Evolutionary conservation across 1,140 invertebrate genomes (phyloP).

Genomic region (Microplitis mediator): DNA sequence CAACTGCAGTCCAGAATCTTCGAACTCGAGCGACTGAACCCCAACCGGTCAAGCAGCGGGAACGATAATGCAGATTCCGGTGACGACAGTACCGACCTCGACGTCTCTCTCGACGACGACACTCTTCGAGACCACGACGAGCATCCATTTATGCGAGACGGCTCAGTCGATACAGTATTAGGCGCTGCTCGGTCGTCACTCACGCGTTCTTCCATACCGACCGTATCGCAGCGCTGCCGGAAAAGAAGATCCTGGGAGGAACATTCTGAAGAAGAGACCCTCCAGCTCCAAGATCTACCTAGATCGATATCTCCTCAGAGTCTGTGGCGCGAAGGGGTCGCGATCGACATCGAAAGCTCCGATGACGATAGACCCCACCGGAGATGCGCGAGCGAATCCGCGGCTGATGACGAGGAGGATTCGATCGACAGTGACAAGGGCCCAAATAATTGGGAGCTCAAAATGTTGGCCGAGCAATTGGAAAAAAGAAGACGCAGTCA

Average conservation of each 20-base stretch:
- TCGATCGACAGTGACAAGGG: slow-evolving; percentile 34
- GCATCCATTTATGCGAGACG: slow-evolving; percentile 66
- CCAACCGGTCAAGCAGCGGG: too few species aligned
- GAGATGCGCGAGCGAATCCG: slow-evolving; percentile 42
- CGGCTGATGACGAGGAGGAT: slow-evolving; percentile 48
- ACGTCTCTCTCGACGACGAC: slow-evolving; percentile 47
- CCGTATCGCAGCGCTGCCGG: slow-evolving; percentile 45
- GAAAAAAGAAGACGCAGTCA: slow-evolving; percentile 66
- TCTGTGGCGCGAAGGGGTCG: slow-evolving; percentile 56
- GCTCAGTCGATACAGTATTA: slow-evolving; percentile 66
- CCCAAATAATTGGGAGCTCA: slow-evolving; percentile 77
- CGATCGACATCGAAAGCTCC: slow-evolving; percentile 62
- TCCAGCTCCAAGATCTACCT: slow-evolving; percentile 65
- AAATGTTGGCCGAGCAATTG: slow-evolving; percentile 76
- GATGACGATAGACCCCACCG: slow-evolving; percentile 48
- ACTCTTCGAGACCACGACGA: slow-evolving; percentile 55
- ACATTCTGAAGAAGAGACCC: slow-evolving; percentile 64
- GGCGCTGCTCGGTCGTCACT: slow-evolving; percentile 39
- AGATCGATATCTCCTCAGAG: slow-evolving; percentile 57
- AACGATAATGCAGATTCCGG: slow-evolving; percentile 14
- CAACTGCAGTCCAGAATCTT: slow-evolving; percentile 75
- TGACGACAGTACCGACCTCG: slow-evolving; percentile 45
- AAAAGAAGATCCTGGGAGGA: slow-evolving; percentile 66
- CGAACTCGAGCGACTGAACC: slow-evolving; percentile 66
- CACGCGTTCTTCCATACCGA: slow-evolving; percentile 48